Percentiles rank a stretch among this genome's conserved stretches.
phyloP scores from a whole-genome alignment of 2,888 invertebrate species.

The Pegoplata infirma region DNA sequence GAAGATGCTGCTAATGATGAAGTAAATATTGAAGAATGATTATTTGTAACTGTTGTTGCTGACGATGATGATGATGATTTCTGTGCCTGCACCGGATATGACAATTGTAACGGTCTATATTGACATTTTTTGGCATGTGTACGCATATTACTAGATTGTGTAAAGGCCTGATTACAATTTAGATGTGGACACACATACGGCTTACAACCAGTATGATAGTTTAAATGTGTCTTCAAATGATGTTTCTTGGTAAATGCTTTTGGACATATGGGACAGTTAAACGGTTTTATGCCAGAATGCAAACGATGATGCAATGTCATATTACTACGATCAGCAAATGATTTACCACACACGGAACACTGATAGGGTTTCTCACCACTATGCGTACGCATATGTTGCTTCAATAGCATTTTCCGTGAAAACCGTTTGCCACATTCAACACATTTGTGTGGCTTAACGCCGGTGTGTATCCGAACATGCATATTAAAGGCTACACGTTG shows the following conservation, averaged over 20 bases:
- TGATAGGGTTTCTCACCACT: constrained; percentile 89
- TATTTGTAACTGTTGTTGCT: constrained; percentile 55
- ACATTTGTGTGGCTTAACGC: constrained; percentile 88
- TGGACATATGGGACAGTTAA: constrained; percentile 80
- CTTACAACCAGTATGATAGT: constrained; percentile 90
- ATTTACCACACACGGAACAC: constrained; percentile 88
- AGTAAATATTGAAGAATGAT: constrained; percentile 19
- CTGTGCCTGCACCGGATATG: constrained; percentile 64
- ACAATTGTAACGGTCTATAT: constrained; percentile 70
- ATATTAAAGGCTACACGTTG: constrained; percentile 92
- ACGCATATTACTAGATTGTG: constrained; percentile 92
- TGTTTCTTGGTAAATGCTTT: constrained; percentile 93
- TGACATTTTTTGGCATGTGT: constrained; percentile 90
- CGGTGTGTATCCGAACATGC: constrained; percentile 91
- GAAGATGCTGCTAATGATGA: constrained; percentile 41
- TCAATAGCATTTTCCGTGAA: constrained; percentile 89
- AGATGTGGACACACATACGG: constrained; percentile 85
- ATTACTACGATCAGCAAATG: constrained; percentile 90
- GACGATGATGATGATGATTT: constrained; percentile 44
- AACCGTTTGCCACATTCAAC: constrained; percentile 89
- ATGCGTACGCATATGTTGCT: constrained; percentile 90
- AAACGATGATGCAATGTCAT: constrained; percentile 90
- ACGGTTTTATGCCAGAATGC: constrained; percentile 90
- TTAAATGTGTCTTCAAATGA: constrained; percentile 90
- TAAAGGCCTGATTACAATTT: constrained; percentile 87